Evolutionary conservation across 2,797 vertebrate species (phyloP).

Genomic region (Pipistrellus kuhlii): DNA sequence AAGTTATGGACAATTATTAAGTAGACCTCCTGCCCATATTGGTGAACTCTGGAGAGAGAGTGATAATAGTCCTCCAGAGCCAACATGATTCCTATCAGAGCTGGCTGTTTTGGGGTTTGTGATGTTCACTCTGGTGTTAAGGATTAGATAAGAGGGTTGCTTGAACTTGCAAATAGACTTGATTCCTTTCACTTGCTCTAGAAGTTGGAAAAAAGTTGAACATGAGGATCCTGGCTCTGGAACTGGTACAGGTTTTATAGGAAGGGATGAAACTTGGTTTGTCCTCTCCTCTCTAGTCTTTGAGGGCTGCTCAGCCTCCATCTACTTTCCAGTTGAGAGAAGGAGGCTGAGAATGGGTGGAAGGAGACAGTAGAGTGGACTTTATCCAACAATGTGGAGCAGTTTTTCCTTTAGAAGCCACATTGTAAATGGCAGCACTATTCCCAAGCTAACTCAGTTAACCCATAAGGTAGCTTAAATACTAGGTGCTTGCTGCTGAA

Average conservation of each 20-base stretch:
- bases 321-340: not conserved
- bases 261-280: not conserved
- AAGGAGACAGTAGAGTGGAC: not conserved
- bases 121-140: not conserved
- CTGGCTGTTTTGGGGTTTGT: not conserved
- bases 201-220: not conserved
- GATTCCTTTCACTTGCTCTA: slow-evolving; percentile 15
- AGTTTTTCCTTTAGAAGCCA: slow-evolving; percentile 31
- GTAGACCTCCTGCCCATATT: not conserved
- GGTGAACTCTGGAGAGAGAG: slow-evolving; percentile 28
- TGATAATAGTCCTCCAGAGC: not conserved
- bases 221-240: not conserved
- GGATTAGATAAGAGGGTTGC: not conserved
- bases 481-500: not conserved
- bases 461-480: not conserved
- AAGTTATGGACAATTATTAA: not conserved
- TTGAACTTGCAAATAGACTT: slow-evolving; percentile 1
- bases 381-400: not conserved
- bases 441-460: slow-evolving; percentile 40
- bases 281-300: not conserved
- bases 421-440: not conserved
- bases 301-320: not conserved
- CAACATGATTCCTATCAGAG: not conserved
- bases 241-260: not conserved
- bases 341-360: not conserved